These are phyloP conservation scores for Thalassoma bifasciatum DNA, from an alignment of 2,113 vertebrate species.

Conservation along the genomic window DNA sequence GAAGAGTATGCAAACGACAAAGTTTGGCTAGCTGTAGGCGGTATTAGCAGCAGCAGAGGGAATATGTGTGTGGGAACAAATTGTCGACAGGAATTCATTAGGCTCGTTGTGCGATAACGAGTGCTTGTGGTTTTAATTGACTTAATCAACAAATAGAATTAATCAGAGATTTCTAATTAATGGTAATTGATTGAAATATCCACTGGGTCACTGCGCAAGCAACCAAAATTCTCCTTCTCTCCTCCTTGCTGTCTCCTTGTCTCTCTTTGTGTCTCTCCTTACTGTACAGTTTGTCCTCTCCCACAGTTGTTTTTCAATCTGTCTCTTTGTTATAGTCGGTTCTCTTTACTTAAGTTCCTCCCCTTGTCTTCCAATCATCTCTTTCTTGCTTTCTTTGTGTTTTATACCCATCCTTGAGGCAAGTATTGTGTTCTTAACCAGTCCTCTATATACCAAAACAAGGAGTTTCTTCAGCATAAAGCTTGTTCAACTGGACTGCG, in stretches of 20 bases:
- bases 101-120: conserved; percentile 83
- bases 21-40: conserved; percentile 63
- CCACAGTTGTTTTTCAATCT: background rate
- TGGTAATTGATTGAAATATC: conserved; percentile 87
- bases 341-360: background rate
- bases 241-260: conserved; percentile 15
- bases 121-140: conserved; percentile 86
- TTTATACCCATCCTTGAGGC: no score
- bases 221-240: conserved; percentile 52
- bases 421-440: no score
- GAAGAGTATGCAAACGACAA: conserved; percentile 21
- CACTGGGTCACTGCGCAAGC: conserved; percentile 79
- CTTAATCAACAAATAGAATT: conserved; percentile 89
- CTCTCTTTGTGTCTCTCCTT: background rate
- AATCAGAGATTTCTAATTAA: conserved; percentile 87
- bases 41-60: conserved; percentile 63
- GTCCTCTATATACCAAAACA: no score
- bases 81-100: conserved; percentile 83
- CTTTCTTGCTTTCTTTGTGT: background rate
- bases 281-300: conserved; percentile 36
- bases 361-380: background rate
- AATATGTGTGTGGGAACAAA: conserved; percentile 78
- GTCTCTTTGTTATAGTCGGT: background rate
- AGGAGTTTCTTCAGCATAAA: no score
- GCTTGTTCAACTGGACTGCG: no score